Base-by-base conservation (phyloP, 2,888 invertebrate genomes). In the Papilio demoleus region DNA sequence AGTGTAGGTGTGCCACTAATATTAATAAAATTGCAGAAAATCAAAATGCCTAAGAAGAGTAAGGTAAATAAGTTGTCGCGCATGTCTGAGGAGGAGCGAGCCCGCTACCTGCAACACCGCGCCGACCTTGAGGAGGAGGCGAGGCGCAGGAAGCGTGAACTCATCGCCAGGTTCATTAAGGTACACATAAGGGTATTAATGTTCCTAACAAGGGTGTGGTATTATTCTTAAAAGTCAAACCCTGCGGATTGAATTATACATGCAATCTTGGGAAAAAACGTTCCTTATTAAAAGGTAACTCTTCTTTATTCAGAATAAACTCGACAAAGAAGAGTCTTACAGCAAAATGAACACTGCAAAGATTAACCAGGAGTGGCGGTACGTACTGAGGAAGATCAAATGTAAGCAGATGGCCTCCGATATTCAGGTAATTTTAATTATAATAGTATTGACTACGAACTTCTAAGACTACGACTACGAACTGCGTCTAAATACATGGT, bases 321-420 rank as follows among this genome's bases (percentile, higher is more conserved):
- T 97, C 8, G 96, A 95, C 83, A 95, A 94, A 72, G 97, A 97
- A 84, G 96, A 97, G 82, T 94, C 94, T 0, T 97, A 95, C 83
- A 94, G 96, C 2, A 94, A 97, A 61, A 88, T 96, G 62, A 97
- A 97, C 82, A 94, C 95, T 71, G 96, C 97, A 0, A 97, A 97
- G 89, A 95, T 97, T 65, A 97, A 97, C 80, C 96, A 97, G 86
- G 95, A 96, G 84, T 97, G 97, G 97, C 94, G 97, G 59, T 95
- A 94, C 71, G 94, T 96, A 70, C 86, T 97, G 66, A 93, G 97
- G 0, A 94, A 94, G 80, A 93, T 95, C 63, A 97, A 97, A 90
- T 95, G 96, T 78, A 94, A 95, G 70, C 96, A 97, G 79, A 93
- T 97, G 88, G 93, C 94, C 45, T 88, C 94, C 40, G 95, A 96